A percentile compares a stretch with the other conserved stretches of the same genome.
Evolutionary conservation across 2,888 invertebrate genomes (phyloP).

Genomic region (Altica lythri): DNA sequence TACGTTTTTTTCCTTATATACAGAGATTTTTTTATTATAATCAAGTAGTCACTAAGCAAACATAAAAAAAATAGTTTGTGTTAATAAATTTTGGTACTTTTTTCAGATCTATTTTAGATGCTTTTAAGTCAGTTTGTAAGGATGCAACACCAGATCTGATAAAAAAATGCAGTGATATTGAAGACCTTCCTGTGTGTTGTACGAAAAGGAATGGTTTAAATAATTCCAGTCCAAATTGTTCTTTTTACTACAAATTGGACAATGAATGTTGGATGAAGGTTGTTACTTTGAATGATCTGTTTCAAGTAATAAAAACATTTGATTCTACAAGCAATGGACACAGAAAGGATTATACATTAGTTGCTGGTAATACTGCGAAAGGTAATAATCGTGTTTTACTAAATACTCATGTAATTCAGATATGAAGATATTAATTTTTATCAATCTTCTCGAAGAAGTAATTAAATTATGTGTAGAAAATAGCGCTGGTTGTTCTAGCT

Average conservation of each 20-base stretch:
- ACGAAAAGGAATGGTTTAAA: slow-evolving; percentile 40
- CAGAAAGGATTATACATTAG: slow-evolving; percentile 60
- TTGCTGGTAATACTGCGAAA: slow-evolving; percentile 77
- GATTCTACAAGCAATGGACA: slow-evolving; percentile 29
- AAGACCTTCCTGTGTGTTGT: slow-evolving; percentile 48
- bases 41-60: neutral
- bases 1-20: too few relatives aligned
- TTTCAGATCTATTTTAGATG: slow-evolving; percentile 63
- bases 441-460: too few relatives aligned
- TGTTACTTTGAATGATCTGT: slow-evolving; percentile 61
- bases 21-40: too few relatives aligned
- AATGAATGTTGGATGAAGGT: slow-evolving; percentile 64
- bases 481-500: too few relatives aligned
- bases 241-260: slow-evolving; percentile 53
- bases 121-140: slow-evolving; percentile 65
- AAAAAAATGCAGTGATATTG: slow-evolving; percentile 53
- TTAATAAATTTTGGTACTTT: neutral
- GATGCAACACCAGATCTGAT: slow-evolving; percentile 55
- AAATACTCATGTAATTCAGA: too few relatives aligned
- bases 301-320: slow-evolving; percentile 60
- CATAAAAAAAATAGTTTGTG: neutral
- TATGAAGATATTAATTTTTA: too few relatives aligned
- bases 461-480: too few relatives aligned
- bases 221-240: slow-evolving; percentile 51
- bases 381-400: too few relatives aligned